Percentiles rank a stretch among this genome's conserved stretches.
Evolutionary conservation across 2,113 vertebrate species (phyloP).

Genomic region (Sebastes schlegelii): DNA sequence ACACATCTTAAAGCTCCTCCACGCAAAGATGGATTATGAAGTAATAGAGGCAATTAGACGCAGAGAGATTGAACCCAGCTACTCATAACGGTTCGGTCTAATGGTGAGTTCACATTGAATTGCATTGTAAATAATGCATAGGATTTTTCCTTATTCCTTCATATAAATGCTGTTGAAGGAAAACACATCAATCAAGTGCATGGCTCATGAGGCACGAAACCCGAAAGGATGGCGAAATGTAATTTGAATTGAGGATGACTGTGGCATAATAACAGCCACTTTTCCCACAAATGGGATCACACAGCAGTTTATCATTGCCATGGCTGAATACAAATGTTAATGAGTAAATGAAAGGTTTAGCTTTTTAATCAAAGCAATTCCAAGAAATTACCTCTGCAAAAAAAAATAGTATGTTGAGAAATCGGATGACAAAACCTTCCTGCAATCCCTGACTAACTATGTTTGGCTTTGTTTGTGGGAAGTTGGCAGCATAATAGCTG

Average conservation of each 20-base stretch:
- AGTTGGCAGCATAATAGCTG: constrained; percentile 25
- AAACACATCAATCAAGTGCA: constrained; percentile 40
- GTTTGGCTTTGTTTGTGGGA: constrained; percentile 26
- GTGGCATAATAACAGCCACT: constrained; percentile 2
- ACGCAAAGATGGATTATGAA: neutral
- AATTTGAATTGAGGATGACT: constrained; percentile 28
- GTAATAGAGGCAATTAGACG: neutral
- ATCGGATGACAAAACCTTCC: constrained; percentile 9
- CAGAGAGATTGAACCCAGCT: constrained; percentile 4
- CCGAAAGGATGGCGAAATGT: neutral
- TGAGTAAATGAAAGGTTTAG: neutral
- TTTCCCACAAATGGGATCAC: constrained; percentile 18
- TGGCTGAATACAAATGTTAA: constrained; percentile 20
- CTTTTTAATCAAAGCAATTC: constrained; percentile 6
- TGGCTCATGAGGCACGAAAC: constrained; percentile 34
- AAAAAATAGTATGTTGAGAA: neutral
- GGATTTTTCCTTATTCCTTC: constrained; percentile 1
- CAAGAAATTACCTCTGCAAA: neutral
- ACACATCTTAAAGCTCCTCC: neutral
- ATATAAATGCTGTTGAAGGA: constrained; percentile 18
- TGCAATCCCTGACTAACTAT: neutral
- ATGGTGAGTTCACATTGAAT: constrained; percentile 11
- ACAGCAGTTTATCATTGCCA: neutral
- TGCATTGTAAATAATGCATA: constrained; percentile 32
- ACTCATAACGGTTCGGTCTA: neutral